phyloP scores from a whole-genome alignment of 1,140 invertebrate species.

The Leptinotarsa texana region DNA sequence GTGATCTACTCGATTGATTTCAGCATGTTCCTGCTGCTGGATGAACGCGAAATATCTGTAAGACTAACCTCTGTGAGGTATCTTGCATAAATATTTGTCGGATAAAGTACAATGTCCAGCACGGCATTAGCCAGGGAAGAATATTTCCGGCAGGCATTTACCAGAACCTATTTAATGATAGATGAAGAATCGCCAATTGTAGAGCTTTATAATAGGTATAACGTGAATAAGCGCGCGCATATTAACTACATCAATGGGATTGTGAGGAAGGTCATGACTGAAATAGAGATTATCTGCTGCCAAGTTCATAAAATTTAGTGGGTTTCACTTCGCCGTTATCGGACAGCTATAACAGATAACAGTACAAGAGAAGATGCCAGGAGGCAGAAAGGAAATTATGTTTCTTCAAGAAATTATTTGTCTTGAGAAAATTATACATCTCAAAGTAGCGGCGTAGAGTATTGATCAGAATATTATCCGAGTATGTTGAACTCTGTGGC shows the following conservation, averaged over 20 bases:
- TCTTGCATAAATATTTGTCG: too few relatives aligned
- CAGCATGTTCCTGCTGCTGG: too few relatives aligned
- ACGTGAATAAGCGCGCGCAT: slow-evolving; percentile 16
- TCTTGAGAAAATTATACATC: neutral
- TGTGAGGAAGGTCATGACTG: slow-evolving; percentile 26
- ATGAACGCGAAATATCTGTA: too few relatives aligned
- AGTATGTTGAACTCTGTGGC: too few relatives aligned
- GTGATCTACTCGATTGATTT: too few relatives aligned
- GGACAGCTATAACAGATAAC: neutral
- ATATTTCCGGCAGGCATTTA: too few relatives aligned
- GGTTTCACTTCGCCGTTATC: slow-evolving; percentile 1
- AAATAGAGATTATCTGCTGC: slow-evolving; percentile 26
- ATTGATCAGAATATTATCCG: too few relatives aligned
- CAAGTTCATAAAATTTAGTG: slow-evolving; percentile 25
- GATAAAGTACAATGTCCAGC: too few relatives aligned
- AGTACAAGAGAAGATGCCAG: neutral
- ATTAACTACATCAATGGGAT: slow-evolving; percentile 12
- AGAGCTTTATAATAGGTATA: slow-evolving; percentile 11
- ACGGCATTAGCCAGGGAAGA: too few relatives aligned
- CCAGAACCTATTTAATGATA: too few relatives aligned
- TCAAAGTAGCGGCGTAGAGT: neutral
- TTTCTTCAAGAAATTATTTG: slow-evolving; percentile 5
- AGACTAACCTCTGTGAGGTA: too few relatives aligned
- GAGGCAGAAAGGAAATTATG: slow-evolving; percentile 4
- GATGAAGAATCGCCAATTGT: neutral